Evolutionary conservation across 2,113 vertebrate species (phyloP).

Genomic region (Australoheros scitulus): DNA sequence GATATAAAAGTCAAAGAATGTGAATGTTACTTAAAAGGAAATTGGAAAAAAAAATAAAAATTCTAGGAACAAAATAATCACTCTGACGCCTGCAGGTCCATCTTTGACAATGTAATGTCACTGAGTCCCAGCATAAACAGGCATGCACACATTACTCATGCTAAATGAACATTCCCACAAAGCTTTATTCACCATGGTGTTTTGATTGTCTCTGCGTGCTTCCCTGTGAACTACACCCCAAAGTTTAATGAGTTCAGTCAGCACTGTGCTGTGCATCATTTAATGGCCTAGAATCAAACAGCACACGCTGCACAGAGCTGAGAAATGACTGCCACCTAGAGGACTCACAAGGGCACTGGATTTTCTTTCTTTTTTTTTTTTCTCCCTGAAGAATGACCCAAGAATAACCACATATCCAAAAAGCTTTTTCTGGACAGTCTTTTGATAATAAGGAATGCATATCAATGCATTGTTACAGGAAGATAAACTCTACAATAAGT

Average conservation of each 20-base stretch:
- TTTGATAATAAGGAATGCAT: not conserved
- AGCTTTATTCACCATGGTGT: constrained; percentile 22
- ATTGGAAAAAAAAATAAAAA: not conserved
- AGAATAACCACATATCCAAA: no score
- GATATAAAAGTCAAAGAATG: not conserved
- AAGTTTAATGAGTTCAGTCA: constrained; percentile 52
- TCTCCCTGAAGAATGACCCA: no score
- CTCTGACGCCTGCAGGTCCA: not conserved
- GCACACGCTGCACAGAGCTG: not conserved
- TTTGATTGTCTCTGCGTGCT: constrained; percentile 19
- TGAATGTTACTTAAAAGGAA: not conserved
- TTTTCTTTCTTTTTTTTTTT: no score
- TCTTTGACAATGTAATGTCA: not conserved
- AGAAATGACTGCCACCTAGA: constrained; percentile 50
- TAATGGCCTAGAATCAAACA: not conserved
- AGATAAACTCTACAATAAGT: not conserved
- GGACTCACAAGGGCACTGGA: not conserved
- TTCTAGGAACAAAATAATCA: not conserved
- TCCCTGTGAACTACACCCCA: constrained; percentile 19
- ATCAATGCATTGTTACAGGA: not conserved
- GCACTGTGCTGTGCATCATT: not conserved
- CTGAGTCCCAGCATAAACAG: constrained; percentile 26
- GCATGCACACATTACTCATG: constrained; percentile 20
- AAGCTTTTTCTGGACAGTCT: no score
- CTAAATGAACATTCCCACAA: constrained; percentile 21